phyloP scores from a whole-genome alignment of 2,113 vertebrate species.

The Astatotilapia flaviijosephi region DNA sequence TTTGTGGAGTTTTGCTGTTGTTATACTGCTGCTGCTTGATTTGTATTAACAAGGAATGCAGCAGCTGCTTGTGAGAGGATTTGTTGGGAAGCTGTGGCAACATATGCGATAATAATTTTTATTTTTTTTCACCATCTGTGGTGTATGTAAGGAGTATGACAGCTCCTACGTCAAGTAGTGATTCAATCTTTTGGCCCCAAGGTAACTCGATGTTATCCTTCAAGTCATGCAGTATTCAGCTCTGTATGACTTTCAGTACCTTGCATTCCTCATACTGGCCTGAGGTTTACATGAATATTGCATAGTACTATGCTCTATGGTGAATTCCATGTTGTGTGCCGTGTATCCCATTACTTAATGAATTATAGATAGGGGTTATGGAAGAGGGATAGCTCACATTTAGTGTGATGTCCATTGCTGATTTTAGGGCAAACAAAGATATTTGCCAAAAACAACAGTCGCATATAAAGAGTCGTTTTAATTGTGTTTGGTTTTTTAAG shows the following conservation, averaged over 20 bases:
- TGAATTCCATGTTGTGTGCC: conserved; percentile 27
- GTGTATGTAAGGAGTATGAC: background rate
- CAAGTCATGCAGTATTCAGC: conserved; percentile 19
- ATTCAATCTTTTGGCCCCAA: background rate
- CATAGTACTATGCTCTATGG: background rate
- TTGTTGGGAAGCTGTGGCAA: background rate
- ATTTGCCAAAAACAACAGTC: background rate
- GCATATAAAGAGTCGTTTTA: background rate
- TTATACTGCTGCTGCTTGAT: background rate
- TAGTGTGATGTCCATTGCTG: background rate
- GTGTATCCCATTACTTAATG: conserved; percentile 47
- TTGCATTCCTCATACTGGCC: conserved; percentile 7
- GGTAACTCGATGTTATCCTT: background rate
- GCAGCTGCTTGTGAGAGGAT: background rate
- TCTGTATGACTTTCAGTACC: background rate
- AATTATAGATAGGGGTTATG: conserved; percentile 39
- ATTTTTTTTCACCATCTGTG: background rate
- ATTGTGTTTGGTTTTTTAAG: background rate
- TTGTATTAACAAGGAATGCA: background rate
- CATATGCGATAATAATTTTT: background rate
- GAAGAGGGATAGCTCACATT: background rate
- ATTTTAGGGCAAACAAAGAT: background rate
- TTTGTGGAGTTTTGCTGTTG: background rate
- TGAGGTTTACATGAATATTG: conserved; percentile 47
- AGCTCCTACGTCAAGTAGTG: background rate